Base-by-base conservation (phyloP, 2,888 invertebrate genomes). In the Danaus chrysippus region DNA sequence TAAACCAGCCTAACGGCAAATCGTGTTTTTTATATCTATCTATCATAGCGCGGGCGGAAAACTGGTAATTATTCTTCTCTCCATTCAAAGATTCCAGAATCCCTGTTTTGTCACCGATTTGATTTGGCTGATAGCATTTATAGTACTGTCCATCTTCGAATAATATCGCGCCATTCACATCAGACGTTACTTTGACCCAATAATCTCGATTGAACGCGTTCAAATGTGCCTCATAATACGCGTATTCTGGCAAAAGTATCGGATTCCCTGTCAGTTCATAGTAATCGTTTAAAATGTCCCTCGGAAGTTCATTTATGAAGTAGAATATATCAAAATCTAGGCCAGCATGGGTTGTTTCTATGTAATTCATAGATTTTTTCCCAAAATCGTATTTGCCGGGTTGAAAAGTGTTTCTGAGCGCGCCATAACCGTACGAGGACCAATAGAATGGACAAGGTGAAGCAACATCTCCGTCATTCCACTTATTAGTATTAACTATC, bases 361-460 rank as follows among this genome's bases (percentile, higher is more conserved):
- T 65, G 44, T 58, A 61, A 23, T 76, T 64, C 1, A 70, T 53
- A 34, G 71, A 69, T 57, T 76, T 68, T 0, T 70, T 66, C 17
- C 87, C 86, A 65, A 90, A 91, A 69, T 90, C 83, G 58, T 91
- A 91, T 55, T 68, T 52, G 1, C 90, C 90, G 13, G 78, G 76
- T 67, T 85, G 79, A 89, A 89, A 91, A 17, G 89, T 89, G 62
- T 91, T 87, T 70, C 89, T 81, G 12, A 91, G 67, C 13, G 89
- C 70, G 3, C 86, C 90, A 59, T 89, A 91, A 9, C 90, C 90
- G 53, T 77, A 71, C 10, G 87, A 76, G 0, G 90, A 89, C 90
- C 90, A 91, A 66, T 82, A 90, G 66, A 90, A 91, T 0, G 90
- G 90, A 62, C 79, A 83, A 1, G 90, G 89, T 2, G 90, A 91